Base-by-base conservation (phyloP, 2,888 invertebrate species). In the Villa cingulata region DNA sequence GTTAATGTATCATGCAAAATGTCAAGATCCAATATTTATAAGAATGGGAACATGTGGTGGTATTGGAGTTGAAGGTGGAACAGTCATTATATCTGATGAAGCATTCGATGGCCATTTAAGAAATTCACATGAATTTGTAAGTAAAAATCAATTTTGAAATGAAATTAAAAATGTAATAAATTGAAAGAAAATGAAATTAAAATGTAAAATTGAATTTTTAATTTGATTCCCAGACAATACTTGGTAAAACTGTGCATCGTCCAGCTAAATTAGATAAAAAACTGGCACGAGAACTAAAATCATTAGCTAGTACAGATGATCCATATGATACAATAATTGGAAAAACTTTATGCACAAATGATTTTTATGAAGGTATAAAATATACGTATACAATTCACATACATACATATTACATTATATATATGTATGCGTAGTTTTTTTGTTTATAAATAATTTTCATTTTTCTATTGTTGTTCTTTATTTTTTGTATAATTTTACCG, bases 341-440 rank as follows among this genome's bases (percentile, higher is more conserved):
- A 41, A 90, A 86, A 64, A 98, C 97, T 0, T 83, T 96, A 80
- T 95, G 96, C 71, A 88, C 96, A 12, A 85, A 90, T 62, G 97
- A 97, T 68, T 98, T 98, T 66, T 98, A 97, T 67, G 97, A 98
- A 78, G 94, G 87, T 83, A 66, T 7, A n/a, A n/a, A n/a, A 7
- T 23, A 23, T 23, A 6, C 23, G 23, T 23, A 23, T 7, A 23
- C 7, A 23, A 4, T 23, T 23, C 23, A 7, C 23, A 23, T 23
- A 23, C 23, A 6, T 23, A 23, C 7, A 6, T 23, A 23, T 7
- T 23, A 23, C 7, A 23, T n/a, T n/a, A n/a, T n/a, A n/a, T n/a
- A n/a, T n/a, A n/a, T n/a, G n/a, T n/a, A n/a, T n/a, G n/a, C n/a
- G n/a, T n/a, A n/a, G n/a, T n/a, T n/a, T n/a, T n/a, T n/a, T n/a